Base-by-base conservation (phyloP, 2,113 vertebrate species). In the Beaufortia kweichowensis region DNA sequence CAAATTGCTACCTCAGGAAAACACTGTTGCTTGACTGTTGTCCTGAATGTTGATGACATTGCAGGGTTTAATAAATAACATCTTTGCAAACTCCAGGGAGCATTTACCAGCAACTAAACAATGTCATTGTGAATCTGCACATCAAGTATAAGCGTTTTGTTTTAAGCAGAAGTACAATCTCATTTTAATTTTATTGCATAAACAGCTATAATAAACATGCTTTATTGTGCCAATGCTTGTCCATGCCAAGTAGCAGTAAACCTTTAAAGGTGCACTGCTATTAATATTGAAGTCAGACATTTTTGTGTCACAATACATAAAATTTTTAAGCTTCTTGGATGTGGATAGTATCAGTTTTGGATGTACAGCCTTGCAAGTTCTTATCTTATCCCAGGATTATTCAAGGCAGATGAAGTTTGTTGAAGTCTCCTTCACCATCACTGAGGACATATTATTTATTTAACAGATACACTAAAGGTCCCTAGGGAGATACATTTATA, bases 1-100 rank as follows among this genome's bases (percentile, higher is more conserved):
- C 21, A 39, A 71, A 71, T 41, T 71, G 68, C 68, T 41, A 26
- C 21, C 14, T 19, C 2, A 35, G 68, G 57, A 57, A 71, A 53
- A 53, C 33, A 11, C 23, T 19, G 10, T 9, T 24, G 4, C 4
- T 23, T 57, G 31, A 19, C 33, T 57, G 33, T 23, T 26, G 21
- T 57, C 31, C n/a, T 57, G 68, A 71, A 57, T 71, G 39, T 23
- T 26, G 53, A 71, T 71, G 39, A 2, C 15, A 48, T 17, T 19
- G 24, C 35, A 57, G 43, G 17, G 29, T 57, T n/a, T 57, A 26
- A 14, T 39, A 14, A 71, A 71, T 57, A 12, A 4, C 7, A 0
- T 23, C 28, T 19, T 53, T 70, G 29, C 3, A 21, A 69, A 55
- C 17, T 55, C 19, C 19, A 70, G 7, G 14, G 29, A 35, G 29